These are phyloP conservation scores for Kryphioiulus occultus DNA, from an alignment of 2,888 invertebrate species.

Conservation along the genomic window DNA sequence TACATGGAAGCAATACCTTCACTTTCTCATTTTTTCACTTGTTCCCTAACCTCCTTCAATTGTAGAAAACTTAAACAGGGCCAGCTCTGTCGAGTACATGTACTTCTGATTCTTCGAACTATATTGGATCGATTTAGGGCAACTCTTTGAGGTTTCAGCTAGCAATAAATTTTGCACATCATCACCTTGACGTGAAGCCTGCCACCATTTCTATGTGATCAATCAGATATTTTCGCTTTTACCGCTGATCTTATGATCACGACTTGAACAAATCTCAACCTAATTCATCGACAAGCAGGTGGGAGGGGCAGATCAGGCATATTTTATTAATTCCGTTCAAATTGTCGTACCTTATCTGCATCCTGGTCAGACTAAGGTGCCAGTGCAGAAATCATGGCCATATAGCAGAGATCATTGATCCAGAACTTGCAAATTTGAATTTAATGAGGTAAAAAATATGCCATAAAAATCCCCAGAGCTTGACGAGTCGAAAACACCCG, in stretches of 20 bases:
- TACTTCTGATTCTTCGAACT: not conserved
- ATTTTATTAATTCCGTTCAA: not conserved
- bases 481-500: not conserved
- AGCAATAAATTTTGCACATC: not conserved
- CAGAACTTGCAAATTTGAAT: not conserved
- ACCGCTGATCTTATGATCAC: not conserved
- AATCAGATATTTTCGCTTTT: slow-evolving; percentile 15
- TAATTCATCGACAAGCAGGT: not conserved
- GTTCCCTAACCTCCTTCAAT: not conserved
- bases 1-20: too few relatives aligned
- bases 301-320: not conserved
- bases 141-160: not conserved
- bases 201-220: not conserved
- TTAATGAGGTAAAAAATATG: not conserved
- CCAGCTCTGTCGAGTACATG: not conserved
- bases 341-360: too few relatives aligned
- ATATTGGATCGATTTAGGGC: not conserved
- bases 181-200: slow-evolving; percentile 9
- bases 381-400: not conserved
- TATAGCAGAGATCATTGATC: not conserved
- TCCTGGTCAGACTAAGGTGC: not conserved
- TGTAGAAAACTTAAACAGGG: not conserved
- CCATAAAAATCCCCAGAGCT: not conserved
- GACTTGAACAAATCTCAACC: not conserved
- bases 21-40: too few relatives aligned